Evolutionary conservation across 2,797 vertebrate species (phyloP).

Genomic region (Myiotriccus ornatus): DNA sequence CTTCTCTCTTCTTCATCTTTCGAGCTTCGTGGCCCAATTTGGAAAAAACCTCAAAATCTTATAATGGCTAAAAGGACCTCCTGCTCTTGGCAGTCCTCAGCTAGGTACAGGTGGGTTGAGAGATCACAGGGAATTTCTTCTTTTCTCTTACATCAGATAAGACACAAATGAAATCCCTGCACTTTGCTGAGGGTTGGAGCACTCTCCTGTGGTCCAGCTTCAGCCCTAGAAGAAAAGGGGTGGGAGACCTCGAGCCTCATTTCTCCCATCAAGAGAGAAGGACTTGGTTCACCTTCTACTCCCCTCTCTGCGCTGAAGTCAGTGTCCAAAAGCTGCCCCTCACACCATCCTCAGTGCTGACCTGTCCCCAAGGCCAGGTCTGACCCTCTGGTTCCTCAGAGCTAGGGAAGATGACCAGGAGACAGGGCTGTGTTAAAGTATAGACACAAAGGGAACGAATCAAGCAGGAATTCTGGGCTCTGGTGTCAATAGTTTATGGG

Average conservation of each 20-base stretch:
- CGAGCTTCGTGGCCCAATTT: neutral
- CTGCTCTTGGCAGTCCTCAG: neutral
- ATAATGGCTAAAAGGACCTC: neutral
- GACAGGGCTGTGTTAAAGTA: neutral
- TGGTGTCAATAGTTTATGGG: neutral
- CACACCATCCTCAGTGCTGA: rapidly evolving
- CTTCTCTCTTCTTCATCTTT: neutral
- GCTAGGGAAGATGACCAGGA: neutral
- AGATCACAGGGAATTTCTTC: neutral
- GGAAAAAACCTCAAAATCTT: neutral
- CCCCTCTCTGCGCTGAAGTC: neutral
- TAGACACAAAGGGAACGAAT: neutral
- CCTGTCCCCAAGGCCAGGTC: neutral
- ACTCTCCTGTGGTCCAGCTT: neutral
- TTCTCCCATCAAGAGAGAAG: neutral
- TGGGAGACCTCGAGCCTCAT: neutral
- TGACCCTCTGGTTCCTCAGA: neutral
- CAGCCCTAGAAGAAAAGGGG: neutral
- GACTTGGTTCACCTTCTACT: neutral
- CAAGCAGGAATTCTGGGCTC: neutral
- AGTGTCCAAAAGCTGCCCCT: neutral
- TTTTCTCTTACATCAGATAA: neutral
- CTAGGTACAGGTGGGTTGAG: neutral
- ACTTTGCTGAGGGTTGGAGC: neutral
- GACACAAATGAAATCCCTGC: neutral